Evolutionary conservation across 2,888 invertebrate species (phyloP).

Genomic region (Halictus quadricinctus): DNA sequence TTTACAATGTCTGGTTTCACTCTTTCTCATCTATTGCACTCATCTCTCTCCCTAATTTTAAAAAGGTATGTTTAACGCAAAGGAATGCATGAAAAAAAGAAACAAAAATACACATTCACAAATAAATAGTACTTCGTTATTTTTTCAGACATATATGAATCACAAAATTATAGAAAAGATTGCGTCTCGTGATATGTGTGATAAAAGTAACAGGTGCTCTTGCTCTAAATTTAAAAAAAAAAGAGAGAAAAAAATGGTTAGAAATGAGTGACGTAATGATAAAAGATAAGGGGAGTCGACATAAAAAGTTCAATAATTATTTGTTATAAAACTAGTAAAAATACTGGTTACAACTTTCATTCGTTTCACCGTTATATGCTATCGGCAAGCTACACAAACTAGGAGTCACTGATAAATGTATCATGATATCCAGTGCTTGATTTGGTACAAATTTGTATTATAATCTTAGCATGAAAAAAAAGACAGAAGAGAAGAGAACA

Average conservation of each 20-base stretch:
- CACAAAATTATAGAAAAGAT: conserved; percentile 33
- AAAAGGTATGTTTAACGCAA: conserved; percentile 48
- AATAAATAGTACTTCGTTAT: conserved; percentile 39
- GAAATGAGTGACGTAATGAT: conserved; percentile 25
- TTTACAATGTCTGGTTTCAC: conserved; percentile 44
- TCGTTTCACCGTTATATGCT: conserved; percentile 60
- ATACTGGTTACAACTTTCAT: conserved; percentile 70
- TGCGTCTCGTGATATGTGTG: conserved; percentile 34
- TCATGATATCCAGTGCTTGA: conserved; percentile 47
- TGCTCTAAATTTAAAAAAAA: conserved; percentile 3
- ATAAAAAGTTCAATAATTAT: conserved; percentile 48
- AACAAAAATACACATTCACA: conserved; percentile 43
- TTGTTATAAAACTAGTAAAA: conserved; percentile 64
- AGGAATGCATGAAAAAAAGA: conserved; percentile 59
- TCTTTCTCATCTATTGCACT: conserved; percentile 46
- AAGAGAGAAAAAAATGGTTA: conserved; percentile 13
- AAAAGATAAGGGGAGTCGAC: conserved; percentile 43
- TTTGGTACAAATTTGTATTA: conserved; percentile 46
- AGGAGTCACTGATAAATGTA: conserved; percentile 61
- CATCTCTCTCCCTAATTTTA: conserved; percentile 37
- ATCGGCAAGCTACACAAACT: conserved; percentile 60
- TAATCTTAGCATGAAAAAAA: conserved; percentile 12
- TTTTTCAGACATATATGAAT: conserved; percentile 26
- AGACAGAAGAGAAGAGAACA: conserved; percentile 13
- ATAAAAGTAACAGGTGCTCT: conserved; percentile 55